Evolutionary conservation across 2,888 invertebrate genomes (phyloP).

Genomic region (Amiota mariae): DNA sequence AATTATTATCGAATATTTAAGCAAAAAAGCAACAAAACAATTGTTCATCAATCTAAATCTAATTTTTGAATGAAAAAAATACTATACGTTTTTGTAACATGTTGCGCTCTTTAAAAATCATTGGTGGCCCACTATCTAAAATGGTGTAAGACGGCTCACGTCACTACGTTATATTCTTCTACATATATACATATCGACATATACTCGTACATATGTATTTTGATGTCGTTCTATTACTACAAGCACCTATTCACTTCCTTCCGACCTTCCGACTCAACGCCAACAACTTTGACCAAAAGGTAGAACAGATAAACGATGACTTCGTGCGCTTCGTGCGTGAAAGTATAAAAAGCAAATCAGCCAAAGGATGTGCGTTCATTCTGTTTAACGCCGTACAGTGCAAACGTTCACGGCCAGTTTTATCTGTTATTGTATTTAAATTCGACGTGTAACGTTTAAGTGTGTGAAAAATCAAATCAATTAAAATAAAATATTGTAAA

Average conservation of each 20-base stretch:
- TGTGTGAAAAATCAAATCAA: neutral
- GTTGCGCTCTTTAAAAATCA: neutral
- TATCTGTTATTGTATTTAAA: conserved; percentile 26
- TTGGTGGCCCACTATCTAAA: neutral
- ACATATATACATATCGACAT: too few relatives aligned
- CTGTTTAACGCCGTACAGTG: conserved; percentile 57
- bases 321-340: conserved; percentile 22
- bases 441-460: conserved; percentile 39
- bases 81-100: conserved; percentile 3
- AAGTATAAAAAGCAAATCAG: conserved; percentile 59
- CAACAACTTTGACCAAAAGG: neutral
- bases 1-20: neutral
- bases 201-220: conserved; percentile 3
- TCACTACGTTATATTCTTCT: conserved; percentile 10
- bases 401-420: conserved; percentile 42
- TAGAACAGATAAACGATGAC: conserved; percentile 15
- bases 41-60: neutral
- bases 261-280: conserved; percentile 1
- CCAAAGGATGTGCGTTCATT: conserved; percentile 61
- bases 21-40: neutral
- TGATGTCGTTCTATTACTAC: neutral
- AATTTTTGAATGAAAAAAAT: neutral
- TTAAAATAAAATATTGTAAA: conserved; percentile 26
- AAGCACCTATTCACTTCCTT: conserved; percentile 28
- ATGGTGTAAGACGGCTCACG: neutral